Percentiles rank a stretch among this genome's conserved stretches.
Evolutionary conservation across 2,113 vertebrate species (phyloP).

Genomic region (Coturnix japonica): DNA sequence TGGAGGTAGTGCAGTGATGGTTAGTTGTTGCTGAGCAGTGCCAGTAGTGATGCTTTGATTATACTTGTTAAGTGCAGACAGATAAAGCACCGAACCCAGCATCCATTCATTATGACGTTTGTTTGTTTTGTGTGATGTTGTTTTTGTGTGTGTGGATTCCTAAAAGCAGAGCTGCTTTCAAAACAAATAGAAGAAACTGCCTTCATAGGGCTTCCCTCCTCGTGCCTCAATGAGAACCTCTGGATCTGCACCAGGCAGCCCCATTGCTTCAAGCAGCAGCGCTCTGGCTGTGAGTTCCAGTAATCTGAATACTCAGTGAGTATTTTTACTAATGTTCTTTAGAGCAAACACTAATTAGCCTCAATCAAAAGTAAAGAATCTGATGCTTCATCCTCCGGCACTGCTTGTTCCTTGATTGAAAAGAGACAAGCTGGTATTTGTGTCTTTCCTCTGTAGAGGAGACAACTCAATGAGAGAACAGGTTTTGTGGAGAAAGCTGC

Average conservation of each 20-base stretch:
- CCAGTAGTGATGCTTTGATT: not conserved
- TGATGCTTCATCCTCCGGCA: not conserved
- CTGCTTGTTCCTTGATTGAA: not conserved
- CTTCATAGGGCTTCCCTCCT: not conserved
- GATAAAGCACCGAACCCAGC: not conserved
- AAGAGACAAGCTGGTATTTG: constrained; percentile 3
- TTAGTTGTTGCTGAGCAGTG: not conserved
- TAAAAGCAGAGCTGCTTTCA: not conserved
- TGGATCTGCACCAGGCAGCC: not conserved
- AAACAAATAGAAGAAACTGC: not conserved
- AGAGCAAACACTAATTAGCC: not conserved
- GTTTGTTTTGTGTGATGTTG: not conserved
- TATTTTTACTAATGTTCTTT: not conserved
- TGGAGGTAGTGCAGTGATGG: not conserved
- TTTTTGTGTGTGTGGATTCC: not conserved
- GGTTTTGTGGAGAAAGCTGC: not conserved
- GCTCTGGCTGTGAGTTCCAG: not conserved
- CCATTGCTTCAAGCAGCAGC: not conserved
- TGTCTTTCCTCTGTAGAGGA: not conserved
- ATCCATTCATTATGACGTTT: not conserved
- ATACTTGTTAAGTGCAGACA: not conserved
- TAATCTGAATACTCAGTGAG: not conserved
- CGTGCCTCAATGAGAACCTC: not conserved
- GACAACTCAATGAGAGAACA: not conserved
- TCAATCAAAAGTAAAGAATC: not conserved